phyloP scores from a whole-genome alignment of 1,140 invertebrate species.

The Semibalanus balanoides region DNA sequence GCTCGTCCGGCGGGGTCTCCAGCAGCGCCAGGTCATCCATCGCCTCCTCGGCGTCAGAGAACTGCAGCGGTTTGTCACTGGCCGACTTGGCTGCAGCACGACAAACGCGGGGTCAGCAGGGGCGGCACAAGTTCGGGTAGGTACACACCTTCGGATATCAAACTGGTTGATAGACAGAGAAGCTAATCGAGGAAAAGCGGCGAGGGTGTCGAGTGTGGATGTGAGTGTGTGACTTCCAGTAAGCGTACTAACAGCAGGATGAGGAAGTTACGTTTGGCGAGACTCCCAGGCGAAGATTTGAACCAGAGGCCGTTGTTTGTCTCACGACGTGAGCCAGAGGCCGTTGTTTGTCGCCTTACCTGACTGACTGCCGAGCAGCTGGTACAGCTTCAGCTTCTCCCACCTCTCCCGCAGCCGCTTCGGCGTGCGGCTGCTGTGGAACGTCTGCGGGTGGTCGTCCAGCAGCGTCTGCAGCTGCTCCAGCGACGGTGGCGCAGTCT shows the following conservation, averaged over 20 bases:
- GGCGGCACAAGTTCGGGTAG: too few relatives aligned
- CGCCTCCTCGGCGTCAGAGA: constrained; percentile 83
- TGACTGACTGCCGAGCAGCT: constrained; percentile 76
- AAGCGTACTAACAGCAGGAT: too few relatives aligned
- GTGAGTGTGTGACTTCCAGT: too few relatives aligned
- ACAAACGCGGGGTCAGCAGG: background rate
- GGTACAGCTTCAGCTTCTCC: constrained; percentile 84
- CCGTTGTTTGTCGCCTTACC: constrained; percentile 22
- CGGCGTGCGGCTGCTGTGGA: constrained; percentile 72
- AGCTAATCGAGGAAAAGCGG: too few relatives aligned
- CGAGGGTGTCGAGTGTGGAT: too few relatives aligned
- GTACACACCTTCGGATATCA: too few relatives aligned
- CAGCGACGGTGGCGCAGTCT: constrained; percentile 41
- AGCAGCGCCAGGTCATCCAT: constrained; percentile 67
- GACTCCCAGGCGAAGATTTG: too few relatives aligned
- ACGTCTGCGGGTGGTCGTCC: constrained; percentile 64
- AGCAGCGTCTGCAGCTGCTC: constrained; percentile 77
- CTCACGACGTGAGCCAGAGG: too few relatives aligned
- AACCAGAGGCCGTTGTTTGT: too few relatives aligned
- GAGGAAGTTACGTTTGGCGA: too few relatives aligned
- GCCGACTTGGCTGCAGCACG: background rate
- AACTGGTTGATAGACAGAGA: too few relatives aligned
- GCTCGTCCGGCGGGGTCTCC: constrained; percentile 31
- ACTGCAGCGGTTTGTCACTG: constrained; percentile 26
- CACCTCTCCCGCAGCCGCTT: constrained; percentile 77